A percentile compares a stretch with the other conserved stretches of the same genome.
Conservation (phyloP, 2,888 invertebrate species). For the Ormia ochracea region DNA sequence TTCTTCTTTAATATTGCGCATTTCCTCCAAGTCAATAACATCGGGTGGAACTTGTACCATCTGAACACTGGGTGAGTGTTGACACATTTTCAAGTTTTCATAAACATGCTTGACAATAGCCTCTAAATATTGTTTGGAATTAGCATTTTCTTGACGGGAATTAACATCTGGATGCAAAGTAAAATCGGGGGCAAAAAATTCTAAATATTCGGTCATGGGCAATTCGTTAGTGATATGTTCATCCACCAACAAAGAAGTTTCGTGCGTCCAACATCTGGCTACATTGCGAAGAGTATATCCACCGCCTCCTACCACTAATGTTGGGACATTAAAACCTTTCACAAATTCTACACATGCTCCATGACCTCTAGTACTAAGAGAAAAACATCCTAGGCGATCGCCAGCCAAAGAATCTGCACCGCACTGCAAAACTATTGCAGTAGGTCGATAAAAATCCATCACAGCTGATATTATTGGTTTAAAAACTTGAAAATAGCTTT, state of each 20-base stretch:
- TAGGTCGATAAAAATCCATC: slow-evolving; percentile 97
- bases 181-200: slow-evolving; percentile 98
- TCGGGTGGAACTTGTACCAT: slow-evolving; percentile 96
- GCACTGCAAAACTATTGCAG: slow-evolving; percentile 97
- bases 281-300: slow-evolving; percentile 97
- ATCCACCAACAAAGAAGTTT: slow-evolving; percentile 95
- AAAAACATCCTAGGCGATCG: slow-evolving; percentile 96
- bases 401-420: slow-evolving; percentile 98
- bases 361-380: slow-evolving; percentile 94
- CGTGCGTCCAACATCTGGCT: slow-evolving; percentile 99
- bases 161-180: slow-evolving; percentile 95
- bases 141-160: slow-evolving; percentile 92
- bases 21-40: slow-evolving; percentile 82
- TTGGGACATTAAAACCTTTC: slow-evolving; percentile 92
- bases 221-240: slow-evolving; percentile 95
- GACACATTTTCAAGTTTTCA: slow-evolving; percentile 95
- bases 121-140: slow-evolving; percentile 96
- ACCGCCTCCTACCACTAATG: slow-evolving; percentile 89
- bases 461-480: slow-evolving; percentile 95
- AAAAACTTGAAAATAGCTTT: slow-evolving; percentile 93
- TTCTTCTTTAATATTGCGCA: slow-evolving; percentile 81
- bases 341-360: slow-evolving; percentile 99
- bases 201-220: slow-evolving; percentile 96
- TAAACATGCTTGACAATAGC: slow-evolving; percentile 91
- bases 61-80: slow-evolving; percentile 96